A percentile compares a stretch with the other conserved stretches of the same genome.
phyloP scores from a whole-genome alignment of 2,888 invertebrate genomes.

The Melieria picta region DNA sequence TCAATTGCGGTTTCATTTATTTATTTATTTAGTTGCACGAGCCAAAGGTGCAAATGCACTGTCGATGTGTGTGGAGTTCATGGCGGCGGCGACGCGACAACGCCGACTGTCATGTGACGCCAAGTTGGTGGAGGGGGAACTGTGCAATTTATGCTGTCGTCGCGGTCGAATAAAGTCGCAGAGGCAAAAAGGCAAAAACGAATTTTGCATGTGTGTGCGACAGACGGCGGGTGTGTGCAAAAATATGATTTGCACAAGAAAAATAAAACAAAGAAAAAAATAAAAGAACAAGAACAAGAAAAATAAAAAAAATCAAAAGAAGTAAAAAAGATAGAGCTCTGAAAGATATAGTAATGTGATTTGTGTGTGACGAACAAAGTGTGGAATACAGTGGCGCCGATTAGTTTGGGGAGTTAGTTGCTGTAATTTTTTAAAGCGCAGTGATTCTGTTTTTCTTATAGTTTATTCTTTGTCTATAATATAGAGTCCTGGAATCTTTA shows the following conservation, averaged over 20 bases:
- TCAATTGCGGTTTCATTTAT: conserved; percentile 34
- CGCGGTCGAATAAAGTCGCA: background rate
- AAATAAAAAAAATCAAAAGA: conserved; percentile 1
- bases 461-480: too few relatives aligned
- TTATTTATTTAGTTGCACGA: conserved; percentile 15
- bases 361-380: too few relatives aligned
- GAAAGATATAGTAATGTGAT: too few relatives aligned
- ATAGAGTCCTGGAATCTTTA: too few relatives aligned
- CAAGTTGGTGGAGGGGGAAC: too few relatives aligned
- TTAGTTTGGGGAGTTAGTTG: too few relatives aligned
- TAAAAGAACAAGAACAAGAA: too few relatives aligned
- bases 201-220: conserved; percentile 27
- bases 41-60: conserved; percentile 24
- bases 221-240: background rate
- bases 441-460: too few relatives aligned
- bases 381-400: too few relatives aligned
- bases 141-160: too few relatives aligned
- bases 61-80: background rate
- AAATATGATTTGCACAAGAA: conserved; percentile 12
- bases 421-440: too few relatives aligned
- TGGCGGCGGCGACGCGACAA: conserved; percentile 4
- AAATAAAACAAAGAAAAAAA: too few relatives aligned
- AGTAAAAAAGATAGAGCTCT: background rate
- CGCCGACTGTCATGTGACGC: background rate
- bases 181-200: conserved; percentile 5